Evolutionary conservation across 2,113 vertebrate species (phyloP), one percentile per base, ranked within the genome.

Genomic region (Pachypanchax playfairii): DNA sequence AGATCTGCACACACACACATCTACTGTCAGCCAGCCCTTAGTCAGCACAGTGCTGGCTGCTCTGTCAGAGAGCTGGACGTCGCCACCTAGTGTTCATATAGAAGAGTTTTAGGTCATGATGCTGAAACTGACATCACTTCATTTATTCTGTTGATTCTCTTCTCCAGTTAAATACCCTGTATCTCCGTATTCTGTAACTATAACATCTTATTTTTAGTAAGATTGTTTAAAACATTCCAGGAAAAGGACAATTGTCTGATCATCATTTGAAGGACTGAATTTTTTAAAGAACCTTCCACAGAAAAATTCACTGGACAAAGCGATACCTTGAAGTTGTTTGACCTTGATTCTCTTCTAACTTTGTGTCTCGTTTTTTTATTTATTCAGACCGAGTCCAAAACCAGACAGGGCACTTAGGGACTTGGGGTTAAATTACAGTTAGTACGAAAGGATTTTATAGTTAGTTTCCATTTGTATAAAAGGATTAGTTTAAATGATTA

Each of bases 21-120:
- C 12, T 54, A 58, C 72, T 57, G 53, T 60, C 72, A 75, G 76
- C 70, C 73, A 78, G 70, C 26, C 57, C 88, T 88, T 84, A 89
- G 77, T 87, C 88, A 87, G 88, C 86, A 83, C 58, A 28, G 66
- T 63, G 71, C 28, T 1, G 42, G 42, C 28, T 70, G 42, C 42
- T 67, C 54, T 60, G 38, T 69, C 60, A 59, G 35, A 62, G 73
- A 43, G 76, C 42, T 62, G 38, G n/a, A 85, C 72, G 67, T 78
- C 61, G 83, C 85, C 88, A 83, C 76, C 88, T 86, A 80, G 88
- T 90, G 88, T 67, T 69, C 6, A 24, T 11, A 43, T 11, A 14
- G 38, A 46, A 64, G 50, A 74, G 39, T 50, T 46, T 60, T 25
- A 57, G 9, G 21, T 79, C 26, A 64, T 24, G 28, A 21, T 11